These are phyloP conservation scores for Metacarcinus magister DNA, from an alignment of 2,888 invertebrate genomes.

Conservation along the genomic window DNA sequence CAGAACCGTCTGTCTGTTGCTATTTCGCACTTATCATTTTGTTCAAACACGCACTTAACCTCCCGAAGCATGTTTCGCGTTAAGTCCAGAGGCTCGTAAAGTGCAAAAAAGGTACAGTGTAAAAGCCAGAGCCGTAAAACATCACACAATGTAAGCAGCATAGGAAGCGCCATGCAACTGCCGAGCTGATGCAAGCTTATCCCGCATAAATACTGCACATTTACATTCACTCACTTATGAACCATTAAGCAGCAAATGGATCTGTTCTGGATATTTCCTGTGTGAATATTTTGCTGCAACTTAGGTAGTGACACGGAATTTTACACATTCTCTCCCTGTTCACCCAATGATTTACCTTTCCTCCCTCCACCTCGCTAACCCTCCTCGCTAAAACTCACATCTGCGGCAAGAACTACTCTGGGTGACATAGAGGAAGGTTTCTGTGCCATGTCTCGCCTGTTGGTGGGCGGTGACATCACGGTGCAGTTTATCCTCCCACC, in stretches of 20 bases:
- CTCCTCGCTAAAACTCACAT: background rate
- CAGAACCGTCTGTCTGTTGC: background rate
- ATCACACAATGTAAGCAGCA: background rate
- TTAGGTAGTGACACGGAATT: background rate
- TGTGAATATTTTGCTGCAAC: background rate
- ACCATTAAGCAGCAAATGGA: background rate
- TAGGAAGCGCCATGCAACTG: background rate
- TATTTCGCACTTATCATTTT: background rate
- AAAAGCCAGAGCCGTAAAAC: background rate
- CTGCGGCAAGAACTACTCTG: background rate
- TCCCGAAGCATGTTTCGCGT: background rate
- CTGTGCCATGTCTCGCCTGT: background rate
- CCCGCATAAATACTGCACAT: background rate
- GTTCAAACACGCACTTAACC: constrained; percentile 32
- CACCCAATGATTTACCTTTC: background rate
- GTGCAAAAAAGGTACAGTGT: background rate
- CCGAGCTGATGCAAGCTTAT: background rate
- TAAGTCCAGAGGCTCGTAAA: constrained; percentile 6
- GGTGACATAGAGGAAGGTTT: background rate
- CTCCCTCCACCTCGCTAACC: background rate
- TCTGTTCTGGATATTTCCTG: background rate
- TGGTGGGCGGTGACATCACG: background rate
- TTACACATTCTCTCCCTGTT: background rate
- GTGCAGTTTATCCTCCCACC: background rate
- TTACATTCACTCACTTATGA: background rate